phyloP scores from a whole-genome alignment of 2,888 invertebrate species.

The Thera obeliscata region DNA sequence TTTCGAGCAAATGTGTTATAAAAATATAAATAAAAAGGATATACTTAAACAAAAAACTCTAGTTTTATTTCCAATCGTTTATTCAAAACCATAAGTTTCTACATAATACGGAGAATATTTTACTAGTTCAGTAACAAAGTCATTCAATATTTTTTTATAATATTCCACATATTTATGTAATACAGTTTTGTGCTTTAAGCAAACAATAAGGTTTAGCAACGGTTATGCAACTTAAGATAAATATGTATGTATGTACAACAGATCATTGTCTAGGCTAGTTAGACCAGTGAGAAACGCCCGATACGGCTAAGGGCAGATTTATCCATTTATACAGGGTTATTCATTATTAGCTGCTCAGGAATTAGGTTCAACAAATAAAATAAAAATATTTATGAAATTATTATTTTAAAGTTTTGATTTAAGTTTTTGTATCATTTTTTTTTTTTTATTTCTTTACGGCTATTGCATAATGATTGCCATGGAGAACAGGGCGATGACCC shows the following conservation, averaged over 20 bases:
- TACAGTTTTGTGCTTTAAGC: constrained; percentile 20
- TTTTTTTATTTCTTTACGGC: no score
- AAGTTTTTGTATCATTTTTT: no score
- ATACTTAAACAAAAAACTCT: background rate
- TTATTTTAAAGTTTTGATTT: no score
- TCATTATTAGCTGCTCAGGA: no score
- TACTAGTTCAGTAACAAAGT: constrained; percentile 19
- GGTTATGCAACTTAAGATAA: background rate
- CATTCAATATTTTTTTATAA: constrained; percentile 6
- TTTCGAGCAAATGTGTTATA: no score
- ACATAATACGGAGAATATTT: constrained; percentile 17
- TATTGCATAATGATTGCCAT: no score
- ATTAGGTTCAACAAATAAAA: no score
- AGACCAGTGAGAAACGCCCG: background rate
- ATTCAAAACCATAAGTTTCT: constrained; percentile 22
- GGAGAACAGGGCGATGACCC: no score
- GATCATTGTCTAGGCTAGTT: background rate
- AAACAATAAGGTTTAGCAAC: constrained; percentile 12
- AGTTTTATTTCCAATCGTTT: constrained; percentile 20
- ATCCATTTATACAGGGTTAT: no score
- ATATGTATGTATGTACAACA: background rate
- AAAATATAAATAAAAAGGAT: background rate
- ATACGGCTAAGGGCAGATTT: no score
- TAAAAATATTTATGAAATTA: no score
- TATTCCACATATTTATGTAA: background rate